These are phyloP conservation scores for Mayetiola destructor DNA, from an alignment of 2,888 invertebrate species.

Conservation along the genomic window DNA sequence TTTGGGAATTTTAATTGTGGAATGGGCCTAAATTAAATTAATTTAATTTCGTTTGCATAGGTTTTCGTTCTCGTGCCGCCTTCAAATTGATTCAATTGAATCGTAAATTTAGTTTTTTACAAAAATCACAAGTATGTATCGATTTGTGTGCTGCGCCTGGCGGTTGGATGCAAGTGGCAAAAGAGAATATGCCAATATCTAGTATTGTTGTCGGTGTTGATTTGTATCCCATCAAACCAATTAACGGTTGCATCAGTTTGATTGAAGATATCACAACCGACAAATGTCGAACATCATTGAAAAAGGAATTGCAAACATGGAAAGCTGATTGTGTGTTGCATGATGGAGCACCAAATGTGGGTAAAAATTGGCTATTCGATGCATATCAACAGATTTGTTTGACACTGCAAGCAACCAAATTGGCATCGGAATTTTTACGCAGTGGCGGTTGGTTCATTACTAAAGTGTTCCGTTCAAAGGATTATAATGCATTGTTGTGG, in stretches of 20 bases:
- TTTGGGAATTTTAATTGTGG: constrained; percentile 15
- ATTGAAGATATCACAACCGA: constrained; percentile 95
- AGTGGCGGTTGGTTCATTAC: constrained; percentile 96
- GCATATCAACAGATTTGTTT: constrained; percentile 88
- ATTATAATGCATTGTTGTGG: constrained; percentile 90
- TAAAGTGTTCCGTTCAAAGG: constrained; percentile 95
- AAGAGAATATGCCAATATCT: constrained; percentile 93
- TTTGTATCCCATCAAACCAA: constrained; percentile 81
- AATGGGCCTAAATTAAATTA: not conserved
- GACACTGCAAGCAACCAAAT: constrained; percentile 81
- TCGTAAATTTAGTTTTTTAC: constrained; percentile 90
- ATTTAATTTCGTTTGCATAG: constrained; percentile 36
- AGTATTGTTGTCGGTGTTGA: constrained; percentile 92
- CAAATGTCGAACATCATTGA: constrained; percentile 67
- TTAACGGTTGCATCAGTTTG: constrained; percentile 79
- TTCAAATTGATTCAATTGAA: constrained; percentile 98
- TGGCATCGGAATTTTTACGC: constrained; percentile 77
- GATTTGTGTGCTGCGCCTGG: constrained; percentile 99
- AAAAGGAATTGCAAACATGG: constrained; percentile 82
- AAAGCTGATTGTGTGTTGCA: constrained; percentile 93
- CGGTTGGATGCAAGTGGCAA: constrained; percentile 98
- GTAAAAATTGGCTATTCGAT: constrained; percentile 92
- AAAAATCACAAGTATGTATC: constrained; percentile 88
- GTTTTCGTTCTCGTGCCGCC: constrained; percentile 94
- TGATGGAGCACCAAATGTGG: constrained; percentile 98